These are phyloP conservation scores for Eidolon dupreanum DNA, from an alignment of 2,797 vertebrate genomes.

Conservation along the genomic window DNA sequence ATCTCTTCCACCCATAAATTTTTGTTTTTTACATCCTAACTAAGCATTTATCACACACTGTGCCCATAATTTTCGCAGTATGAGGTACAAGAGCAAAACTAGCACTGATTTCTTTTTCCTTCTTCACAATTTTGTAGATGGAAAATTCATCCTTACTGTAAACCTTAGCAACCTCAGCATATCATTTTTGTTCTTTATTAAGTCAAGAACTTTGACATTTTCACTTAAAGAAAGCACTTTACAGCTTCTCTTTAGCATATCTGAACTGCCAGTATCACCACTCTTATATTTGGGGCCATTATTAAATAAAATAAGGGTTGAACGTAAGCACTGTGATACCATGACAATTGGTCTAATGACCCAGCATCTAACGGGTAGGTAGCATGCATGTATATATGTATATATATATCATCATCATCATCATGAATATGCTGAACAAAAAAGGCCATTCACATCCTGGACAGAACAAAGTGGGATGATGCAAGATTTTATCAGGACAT, in stretches of 20 bases:
- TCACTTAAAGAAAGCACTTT: neutral
- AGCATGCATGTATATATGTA: no score
- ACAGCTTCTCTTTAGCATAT: neutral
- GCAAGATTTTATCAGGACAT: neutral
- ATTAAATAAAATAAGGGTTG: neutral
- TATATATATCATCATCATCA: no score
- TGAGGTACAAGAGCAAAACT: neutral
- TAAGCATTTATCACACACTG: neutral
- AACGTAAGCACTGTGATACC: neutral
- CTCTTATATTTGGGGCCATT: neutral
- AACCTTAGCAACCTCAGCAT: neutral
- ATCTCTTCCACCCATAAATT: neutral
- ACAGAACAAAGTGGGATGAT: neutral
- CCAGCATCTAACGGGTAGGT: neutral
- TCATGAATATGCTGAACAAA: no score
- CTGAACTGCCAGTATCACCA: no score
- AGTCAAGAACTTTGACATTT: neutral
- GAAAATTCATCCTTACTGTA: neutral
- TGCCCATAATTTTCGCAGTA: neutral
- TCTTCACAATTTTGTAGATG: neutral
- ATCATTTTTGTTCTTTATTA: neutral
- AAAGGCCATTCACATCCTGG: neutral
- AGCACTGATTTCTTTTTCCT: neutral
- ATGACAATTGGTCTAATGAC: neutral
- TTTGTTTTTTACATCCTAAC: neutral